These are phyloP conservation scores for Saturnia pavonia DNA, from an alignment of 2,888 invertebrate species.

Conservation along the genomic window DNA sequence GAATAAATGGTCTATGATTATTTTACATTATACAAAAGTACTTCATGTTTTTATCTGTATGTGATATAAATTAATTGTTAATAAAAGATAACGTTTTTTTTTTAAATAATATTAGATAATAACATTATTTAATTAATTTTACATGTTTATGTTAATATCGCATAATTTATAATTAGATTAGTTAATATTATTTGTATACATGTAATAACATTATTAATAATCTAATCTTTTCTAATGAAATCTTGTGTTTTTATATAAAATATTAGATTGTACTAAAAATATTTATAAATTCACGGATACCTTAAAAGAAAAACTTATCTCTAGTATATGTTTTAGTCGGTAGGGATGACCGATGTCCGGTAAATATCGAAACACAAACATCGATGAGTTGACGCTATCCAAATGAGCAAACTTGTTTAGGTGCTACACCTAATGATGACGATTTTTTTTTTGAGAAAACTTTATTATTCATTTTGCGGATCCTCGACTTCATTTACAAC, in stretches of 20 bases:
- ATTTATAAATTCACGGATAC: neutral
- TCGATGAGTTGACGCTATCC: too few relatives aligned
- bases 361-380: too few relatives aligned
- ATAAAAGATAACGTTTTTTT: neutral
- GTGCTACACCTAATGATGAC: too few relatives aligned
- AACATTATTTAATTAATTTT: neutral
- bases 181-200: neutral
- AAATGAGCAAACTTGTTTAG: too few relatives aligned
- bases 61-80: neutral
- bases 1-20: neutral
- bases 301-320: neutral
- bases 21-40: neutral
- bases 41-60: neutral
- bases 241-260: neutral
- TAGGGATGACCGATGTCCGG: too few relatives aligned
- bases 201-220: neutral
- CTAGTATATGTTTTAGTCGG: neutral
- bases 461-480: too few relatives aligned
- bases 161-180: neutral
- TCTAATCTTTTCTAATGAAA: constrained; percentile 8
- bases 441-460: too few relatives aligned
- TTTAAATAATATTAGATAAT: neutral
- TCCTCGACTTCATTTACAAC: too few relatives aligned
- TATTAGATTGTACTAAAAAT: neutral
- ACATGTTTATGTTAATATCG: constrained; percentile 5